These are phyloP conservation scores for Spodoptera frugiperda DNA, from an alignment of 1,140 invertebrate species.

Conservation along the genomic window DNA sequence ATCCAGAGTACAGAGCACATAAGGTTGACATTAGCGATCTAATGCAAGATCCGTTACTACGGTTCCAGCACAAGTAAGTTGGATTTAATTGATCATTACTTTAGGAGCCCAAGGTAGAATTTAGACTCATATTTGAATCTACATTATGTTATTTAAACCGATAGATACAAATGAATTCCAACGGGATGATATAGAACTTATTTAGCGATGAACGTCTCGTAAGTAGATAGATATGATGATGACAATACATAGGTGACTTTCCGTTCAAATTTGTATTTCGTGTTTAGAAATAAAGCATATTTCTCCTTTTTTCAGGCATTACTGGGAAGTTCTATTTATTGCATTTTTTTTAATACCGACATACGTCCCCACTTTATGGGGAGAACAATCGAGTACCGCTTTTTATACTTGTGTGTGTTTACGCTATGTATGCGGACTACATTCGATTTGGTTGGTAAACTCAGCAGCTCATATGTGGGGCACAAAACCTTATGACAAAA, in stretches of 20 bases:
- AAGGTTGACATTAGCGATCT: slow-evolving; percentile 92
- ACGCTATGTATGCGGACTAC: slow-evolving; percentile 88
- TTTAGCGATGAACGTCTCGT: too few species aligned
- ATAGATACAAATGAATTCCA: background rate
- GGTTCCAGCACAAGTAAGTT: slow-evolving; percentile 90
- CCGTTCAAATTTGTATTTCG: too few species aligned
- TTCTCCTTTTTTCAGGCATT: slow-evolving; percentile 87
- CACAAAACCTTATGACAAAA: slow-evolving; percentile 90
- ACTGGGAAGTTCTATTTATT: slow-evolving; percentile 88
- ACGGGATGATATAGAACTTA: background rate
- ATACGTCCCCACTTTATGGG: slow-evolving; percentile 90
- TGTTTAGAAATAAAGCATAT: background rate
- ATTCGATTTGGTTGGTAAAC: slow-evolving; percentile 93
- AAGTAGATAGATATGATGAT: too few species aligned
- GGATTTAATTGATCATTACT: too few species aligned
- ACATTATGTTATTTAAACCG: too few species aligned
- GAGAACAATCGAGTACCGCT: slow-evolving; percentile 87
- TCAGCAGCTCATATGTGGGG: slow-evolving; percentile 91
- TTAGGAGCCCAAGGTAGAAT: too few species aligned
- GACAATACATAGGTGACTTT: too few species aligned
- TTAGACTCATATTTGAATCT: background rate
- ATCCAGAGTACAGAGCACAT: slow-evolving; percentile 91
- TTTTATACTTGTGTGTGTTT: slow-evolving; percentile 88
- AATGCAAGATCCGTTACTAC: slow-evolving; percentile 90
- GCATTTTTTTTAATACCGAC: slow-evolving; percentile 91